Conservation (phyloP, 2,888 invertebrate species). For the Oligia latruncula region DNA sequence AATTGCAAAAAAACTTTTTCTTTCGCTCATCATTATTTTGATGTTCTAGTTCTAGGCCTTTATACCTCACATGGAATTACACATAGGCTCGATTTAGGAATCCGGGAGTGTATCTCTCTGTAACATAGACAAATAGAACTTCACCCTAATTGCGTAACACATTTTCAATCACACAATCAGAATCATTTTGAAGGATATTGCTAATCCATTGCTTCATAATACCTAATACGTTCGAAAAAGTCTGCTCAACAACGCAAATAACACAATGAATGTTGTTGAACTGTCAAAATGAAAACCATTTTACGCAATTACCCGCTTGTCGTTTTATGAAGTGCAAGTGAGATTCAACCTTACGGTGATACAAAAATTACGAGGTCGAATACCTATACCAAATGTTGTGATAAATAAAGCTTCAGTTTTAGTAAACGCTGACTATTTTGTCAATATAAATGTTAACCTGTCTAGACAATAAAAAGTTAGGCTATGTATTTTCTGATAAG, state of each 20-base stretch:
- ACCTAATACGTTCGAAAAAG: no score
- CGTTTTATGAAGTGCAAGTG: neutral
- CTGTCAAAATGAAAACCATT: no score
- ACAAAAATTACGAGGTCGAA: neutral
- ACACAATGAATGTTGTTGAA: no score
- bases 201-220: no score
- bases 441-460: neutral
- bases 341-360: neutral
- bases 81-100: neutral
- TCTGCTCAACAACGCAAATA: no score
- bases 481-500: slow-evolving; percentile 6
- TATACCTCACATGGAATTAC: neutral
- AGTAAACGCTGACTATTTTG: slow-evolving; percentile 9
- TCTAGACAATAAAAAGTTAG: slow-evolving; percentile 13
- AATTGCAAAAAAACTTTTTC: no score
- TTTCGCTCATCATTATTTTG: neutral
- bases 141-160: no score
- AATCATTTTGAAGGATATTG: no score
- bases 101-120: neutral
- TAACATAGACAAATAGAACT: neutral
- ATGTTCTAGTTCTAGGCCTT: neutral
- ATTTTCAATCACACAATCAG: no score
- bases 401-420: slow-evolving; percentile 10
- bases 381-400: neutral
- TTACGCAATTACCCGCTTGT: neutral